These are phyloP conservation scores for Holcopasites calliopsidis DNA, from an alignment of 1,140 invertebrate genomes.

Conservation along the genomic window DNA sequence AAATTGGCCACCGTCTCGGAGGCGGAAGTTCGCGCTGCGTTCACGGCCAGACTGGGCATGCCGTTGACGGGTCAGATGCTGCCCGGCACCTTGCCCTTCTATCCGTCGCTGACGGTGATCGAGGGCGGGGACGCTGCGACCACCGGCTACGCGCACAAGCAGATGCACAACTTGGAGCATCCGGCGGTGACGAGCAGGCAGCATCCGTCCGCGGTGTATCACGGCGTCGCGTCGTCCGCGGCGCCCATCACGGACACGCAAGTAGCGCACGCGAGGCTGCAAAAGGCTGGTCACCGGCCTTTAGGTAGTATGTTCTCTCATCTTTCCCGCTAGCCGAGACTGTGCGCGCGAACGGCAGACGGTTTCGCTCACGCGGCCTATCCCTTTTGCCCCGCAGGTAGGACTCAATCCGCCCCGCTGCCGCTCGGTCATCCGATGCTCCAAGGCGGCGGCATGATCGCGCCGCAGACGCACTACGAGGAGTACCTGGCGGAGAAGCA, in stretches of 20 bases:
- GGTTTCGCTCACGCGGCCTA: background rate
- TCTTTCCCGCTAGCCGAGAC: conserved; percentile 59
- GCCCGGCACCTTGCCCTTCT: conserved; percentile 87
- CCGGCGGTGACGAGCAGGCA: conserved; percentile 57
- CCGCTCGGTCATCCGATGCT: conserved; percentile 97
- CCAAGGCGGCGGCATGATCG: conserved; percentile 81
- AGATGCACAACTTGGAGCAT: conserved; percentile 83
- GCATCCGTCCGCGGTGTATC: conserved; percentile 33
- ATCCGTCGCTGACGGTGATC: conserved; percentile 85
- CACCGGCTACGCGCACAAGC: conserved; percentile 80
- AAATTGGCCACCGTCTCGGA: conserved; percentile 86
- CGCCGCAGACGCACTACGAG: conserved; percentile 82
- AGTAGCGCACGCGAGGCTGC: conserved; percentile 87
- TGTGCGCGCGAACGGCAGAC: too few species aligned
- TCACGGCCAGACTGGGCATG: conserved; percentile 86
- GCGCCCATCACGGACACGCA: conserved; percentile 84
- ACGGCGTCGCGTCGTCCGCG: conserved; percentile 31
- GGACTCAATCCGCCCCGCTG: conserved; percentile 96
- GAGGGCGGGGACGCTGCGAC: conserved; percentile 78
- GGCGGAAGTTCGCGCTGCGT: conserved; percentile 87
- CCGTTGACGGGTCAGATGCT: conserved; percentile 87
- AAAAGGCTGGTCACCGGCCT: conserved; percentile 88
- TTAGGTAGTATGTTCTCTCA: conserved; percentile 84
- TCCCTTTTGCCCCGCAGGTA: conserved; percentile 65
- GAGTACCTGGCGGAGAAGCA: conserved; percentile 83